Conservation (phyloP, 2,113 vertebrate species). For the Chrysochloris asiatica region DNA sequence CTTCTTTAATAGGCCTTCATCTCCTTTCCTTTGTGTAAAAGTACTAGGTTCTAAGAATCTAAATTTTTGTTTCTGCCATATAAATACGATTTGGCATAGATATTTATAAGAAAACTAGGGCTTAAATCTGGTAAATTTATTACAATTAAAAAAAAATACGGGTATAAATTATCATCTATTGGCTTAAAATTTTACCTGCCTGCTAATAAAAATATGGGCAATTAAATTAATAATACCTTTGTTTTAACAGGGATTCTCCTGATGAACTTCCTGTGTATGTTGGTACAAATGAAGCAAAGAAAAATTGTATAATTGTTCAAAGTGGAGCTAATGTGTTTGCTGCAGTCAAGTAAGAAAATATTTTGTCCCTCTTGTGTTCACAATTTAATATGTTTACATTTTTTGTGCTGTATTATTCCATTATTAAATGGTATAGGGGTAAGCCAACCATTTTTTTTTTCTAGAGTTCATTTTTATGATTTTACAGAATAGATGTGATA, state of each 20-base stretch:
- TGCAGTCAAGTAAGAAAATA: constrained; percentile 92
- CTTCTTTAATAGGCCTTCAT: neutral
- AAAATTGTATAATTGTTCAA: constrained; percentile 90
- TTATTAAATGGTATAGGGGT: neutral
- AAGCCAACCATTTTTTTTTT: neutral
- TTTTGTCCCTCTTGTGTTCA: constrained; percentile 13
- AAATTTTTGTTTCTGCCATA: constrained; percentile 25
- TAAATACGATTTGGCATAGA: constrained; percentile 17
- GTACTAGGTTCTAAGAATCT: constrained; percentile 18
- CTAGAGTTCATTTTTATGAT: neutral
- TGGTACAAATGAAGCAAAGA: constrained; percentile 94
- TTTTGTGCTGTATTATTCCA: neutral
- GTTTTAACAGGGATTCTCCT: constrained; percentile 89
- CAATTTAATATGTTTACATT: neutral
- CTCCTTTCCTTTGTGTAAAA: constrained; percentile 10
- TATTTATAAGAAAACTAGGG: constrained; percentile 37
- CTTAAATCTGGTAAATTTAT: constrained; percentile 13
- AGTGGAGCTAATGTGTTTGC: constrained; percentile 96
- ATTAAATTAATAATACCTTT: constrained; percentile 60
- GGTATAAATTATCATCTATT: neutral
- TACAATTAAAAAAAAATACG: no score
- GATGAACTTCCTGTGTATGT: constrained; percentile 93
- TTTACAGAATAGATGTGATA: neutral
- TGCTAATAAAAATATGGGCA: constrained; percentile 11
- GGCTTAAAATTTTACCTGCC: constrained; percentile 26